Base-by-base conservation (phyloP, 2,888 invertebrate genomes). In the Conus canariensis region DNA sequence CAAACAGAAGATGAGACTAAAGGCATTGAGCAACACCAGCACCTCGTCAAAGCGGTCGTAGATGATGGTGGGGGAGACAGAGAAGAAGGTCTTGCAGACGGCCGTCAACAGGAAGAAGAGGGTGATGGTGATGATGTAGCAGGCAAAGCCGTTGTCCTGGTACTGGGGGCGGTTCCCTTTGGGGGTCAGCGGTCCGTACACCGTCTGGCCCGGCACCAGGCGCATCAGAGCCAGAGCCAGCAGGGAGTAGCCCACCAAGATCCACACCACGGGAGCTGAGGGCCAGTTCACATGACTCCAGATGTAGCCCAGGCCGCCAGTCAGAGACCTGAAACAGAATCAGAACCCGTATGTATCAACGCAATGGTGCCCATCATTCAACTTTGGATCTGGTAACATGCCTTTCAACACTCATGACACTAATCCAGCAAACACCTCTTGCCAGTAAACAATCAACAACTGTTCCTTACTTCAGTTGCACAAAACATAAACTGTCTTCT, bases 121-220 rank as follows among this genome's bases (percentile, higher is more conserved):
- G 14, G 92, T 90, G 92, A 97, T 94, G 10, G 97, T 96, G 22
- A 96, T 94, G n/a, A 96, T 90, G 93, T 96, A 97, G 94, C 96
- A 97, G 67, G 94, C 90, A 93, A 97, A 96, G 3, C 97, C 97
- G 93, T 97, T 97, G 92, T 97, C 97, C 92, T 95, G 95, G 93
- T 97, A 97, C 5, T 94, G 93, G 0, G 97, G 97, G 14, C 95
- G 94, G 92, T 96, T 96, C 25, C 97, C 97, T 90, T 96, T 97
- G 12, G 95, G 95, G 0, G 97, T 97, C 8, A 96, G 94, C 0
- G 97, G 97, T 5, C 97, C 97, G 67, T 94, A 90, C 80, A 96
- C 96, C 19, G 93, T 94, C 82, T 96, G 95, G n/a, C 96, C 96
- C 5, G 96, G 96, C 9, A 96, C 91, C 0, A 97, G 91, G 90